Conservation (phyloP, 2,113 vertebrate species). For the Protomyctophum bolini region DNA sequence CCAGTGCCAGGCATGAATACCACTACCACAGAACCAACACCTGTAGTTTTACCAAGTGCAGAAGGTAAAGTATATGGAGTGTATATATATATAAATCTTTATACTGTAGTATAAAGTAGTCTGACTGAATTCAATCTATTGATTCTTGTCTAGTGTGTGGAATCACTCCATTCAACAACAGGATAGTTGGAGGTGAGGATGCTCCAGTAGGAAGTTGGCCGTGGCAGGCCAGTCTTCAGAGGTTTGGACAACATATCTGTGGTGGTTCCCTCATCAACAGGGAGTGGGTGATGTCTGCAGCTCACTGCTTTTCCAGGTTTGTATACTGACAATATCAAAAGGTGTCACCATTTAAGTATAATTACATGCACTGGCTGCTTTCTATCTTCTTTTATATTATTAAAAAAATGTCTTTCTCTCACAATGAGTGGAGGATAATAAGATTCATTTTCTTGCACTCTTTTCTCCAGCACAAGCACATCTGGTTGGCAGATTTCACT, state of each 20-base stretch:
- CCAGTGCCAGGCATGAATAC: neutral
- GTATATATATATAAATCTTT: no score
- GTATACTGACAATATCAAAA: slow-evolving; percentile 1
- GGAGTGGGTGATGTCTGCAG: slow-evolving; percentile 77
- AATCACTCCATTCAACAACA: slow-evolving; percentile 23
- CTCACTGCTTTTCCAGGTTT: slow-evolving; percentile 76
- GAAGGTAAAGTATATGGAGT: no score
- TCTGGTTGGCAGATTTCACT: slow-evolving; percentile 17
- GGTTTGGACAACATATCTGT: slow-evolving; percentile 68
- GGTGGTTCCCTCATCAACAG: slow-evolving; percentile 76
- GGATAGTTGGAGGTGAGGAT: slow-evolving; percentile 67
- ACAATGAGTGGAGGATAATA: neutral
- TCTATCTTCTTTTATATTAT: neutral
- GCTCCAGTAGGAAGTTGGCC: slow-evolving; percentile 68
- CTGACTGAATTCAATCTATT: neutral
- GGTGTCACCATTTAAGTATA: neutral
- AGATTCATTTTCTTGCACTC: no score
- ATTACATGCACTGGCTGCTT: neutral
- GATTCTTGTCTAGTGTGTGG: slow-evolving; percentile 49
- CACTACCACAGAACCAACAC: neutral
- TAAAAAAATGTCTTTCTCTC: neutral
- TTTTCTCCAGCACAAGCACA: neutral
- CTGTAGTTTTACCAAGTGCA: no score
- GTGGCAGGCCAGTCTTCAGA: slow-evolving; percentile 69
- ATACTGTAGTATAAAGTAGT: no score